These are phyloP conservation scores for Rhopilema esculentum DNA, from an alignment of 30 jellyfish, hydroid and myxozoan species.

Conservation along the genomic window DNA sequence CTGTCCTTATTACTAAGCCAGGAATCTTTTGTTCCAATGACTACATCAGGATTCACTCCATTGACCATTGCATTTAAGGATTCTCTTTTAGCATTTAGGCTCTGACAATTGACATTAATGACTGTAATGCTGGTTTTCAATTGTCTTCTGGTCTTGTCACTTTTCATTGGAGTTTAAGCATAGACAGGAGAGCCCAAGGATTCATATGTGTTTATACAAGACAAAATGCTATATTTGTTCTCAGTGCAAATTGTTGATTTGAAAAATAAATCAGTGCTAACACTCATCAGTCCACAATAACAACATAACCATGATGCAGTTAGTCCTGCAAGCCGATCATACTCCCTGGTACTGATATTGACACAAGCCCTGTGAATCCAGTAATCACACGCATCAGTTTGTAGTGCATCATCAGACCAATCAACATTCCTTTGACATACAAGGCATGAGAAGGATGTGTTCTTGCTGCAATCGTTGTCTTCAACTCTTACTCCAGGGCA, in stretches of 20 bases:
- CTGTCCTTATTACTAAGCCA: constrained; percentile 5
- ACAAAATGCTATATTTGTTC: too few species aligned
- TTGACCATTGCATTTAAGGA: too few species aligned
- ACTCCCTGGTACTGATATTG: too few species aligned
- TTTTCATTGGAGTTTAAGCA: too few species aligned
- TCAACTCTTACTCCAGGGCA: constrained; percentile 3
- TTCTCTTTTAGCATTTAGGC: too few species aligned
- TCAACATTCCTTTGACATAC: background rate
- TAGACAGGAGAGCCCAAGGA: too few species aligned
- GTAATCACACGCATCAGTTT: background rate
- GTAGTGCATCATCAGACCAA: constrained; percentile 5
- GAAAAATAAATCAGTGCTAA: background rate
- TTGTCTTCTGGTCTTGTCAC: constrained; percentile 3
- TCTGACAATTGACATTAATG: background rate
- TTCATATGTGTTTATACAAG: too few species aligned
- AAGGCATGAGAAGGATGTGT: constrained; percentile 7
- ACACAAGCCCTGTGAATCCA: constrained; percentile 1
- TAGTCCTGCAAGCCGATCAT: too few species aligned
- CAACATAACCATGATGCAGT: too few species aligned
- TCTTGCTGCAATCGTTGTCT: background rate
- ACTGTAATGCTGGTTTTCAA: background rate
- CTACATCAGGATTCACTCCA: too few species aligned
- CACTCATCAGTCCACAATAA: constrained; percentile 5
- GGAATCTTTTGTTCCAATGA: too few species aligned
- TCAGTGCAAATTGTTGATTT: too few species aligned